Conservation (phyloP, 2,797 vertebrate genomes). For the Streptopelia turtur region DNA sequence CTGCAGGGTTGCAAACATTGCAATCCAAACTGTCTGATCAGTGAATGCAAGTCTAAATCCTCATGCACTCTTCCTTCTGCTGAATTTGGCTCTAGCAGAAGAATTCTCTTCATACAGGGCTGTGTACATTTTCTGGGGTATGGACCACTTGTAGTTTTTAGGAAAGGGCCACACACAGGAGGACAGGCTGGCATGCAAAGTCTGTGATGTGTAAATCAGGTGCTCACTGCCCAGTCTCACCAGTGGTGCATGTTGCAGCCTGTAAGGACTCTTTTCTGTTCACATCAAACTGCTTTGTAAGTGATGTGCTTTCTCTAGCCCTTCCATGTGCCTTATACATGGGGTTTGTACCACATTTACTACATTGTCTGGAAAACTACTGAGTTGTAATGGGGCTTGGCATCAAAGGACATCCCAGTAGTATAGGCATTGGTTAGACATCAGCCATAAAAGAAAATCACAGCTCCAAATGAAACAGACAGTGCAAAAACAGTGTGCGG, state of each 20-base stretch:
- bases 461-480: not conserved
- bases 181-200: not conserved
- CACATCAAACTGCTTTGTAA: not conserved
- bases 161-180: not conserved
- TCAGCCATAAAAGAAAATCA: not conserved
- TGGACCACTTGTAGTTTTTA: not conserved
- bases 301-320: not conserved
- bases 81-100: not conserved
- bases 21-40: not conserved
- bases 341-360: not conserved
- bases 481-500: not conserved
- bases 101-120: not conserved
- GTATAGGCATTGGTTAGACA: not conserved
- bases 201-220: not conserved
- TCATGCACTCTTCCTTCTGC: not conserved
- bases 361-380: not conserved
- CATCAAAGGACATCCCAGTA: not conserved
- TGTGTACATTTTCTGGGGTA: not conserved
- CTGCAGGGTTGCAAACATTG: not conserved
- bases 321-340: not conserved
- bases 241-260: not conserved
- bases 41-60: not conserved
- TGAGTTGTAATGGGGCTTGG: not conserved
- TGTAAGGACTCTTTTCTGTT: not conserved
- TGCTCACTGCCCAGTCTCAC: fast-evolving